Percentiles rank a stretch among this genome's conserved stretches.
Conservation (phyloP, 2,797 vertebrate genomes). For the Octomys mimax region DNA sequence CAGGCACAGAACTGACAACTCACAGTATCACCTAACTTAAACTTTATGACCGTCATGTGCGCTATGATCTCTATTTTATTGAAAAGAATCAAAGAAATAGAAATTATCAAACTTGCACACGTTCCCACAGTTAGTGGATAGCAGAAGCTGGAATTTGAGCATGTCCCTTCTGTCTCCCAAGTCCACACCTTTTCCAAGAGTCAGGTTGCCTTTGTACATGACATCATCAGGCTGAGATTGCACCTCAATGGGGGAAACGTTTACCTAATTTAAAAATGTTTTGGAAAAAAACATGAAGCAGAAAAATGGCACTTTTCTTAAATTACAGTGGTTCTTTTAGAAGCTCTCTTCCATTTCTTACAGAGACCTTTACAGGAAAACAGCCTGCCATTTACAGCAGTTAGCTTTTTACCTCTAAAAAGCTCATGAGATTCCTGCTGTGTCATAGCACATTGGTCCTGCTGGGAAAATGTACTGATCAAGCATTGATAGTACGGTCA, state of each 20-base stretch:
- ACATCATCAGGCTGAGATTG: background rate
- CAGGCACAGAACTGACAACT: slow-evolving; percentile 7
- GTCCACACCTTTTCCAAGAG: background rate
- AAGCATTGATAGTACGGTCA: slow-evolving; percentile 56
- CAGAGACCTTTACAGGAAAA: slow-evolving; percentile 14
- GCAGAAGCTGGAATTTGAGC: slow-evolving; percentile 13
- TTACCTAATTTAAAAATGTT: slow-evolving; percentile 49
- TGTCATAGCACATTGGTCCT: slow-evolving; percentile 46
- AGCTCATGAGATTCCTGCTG: slow-evolving; percentile 49
- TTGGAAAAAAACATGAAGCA: background rate
- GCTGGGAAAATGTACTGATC: slow-evolving; percentile 72
- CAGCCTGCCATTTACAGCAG: slow-evolving; percentile 48
- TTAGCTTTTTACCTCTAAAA: slow-evolving; percentile 7
- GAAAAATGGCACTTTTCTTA: slow-evolving; percentile 41
- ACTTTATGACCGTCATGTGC: background rate
- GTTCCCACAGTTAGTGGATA: background rate
- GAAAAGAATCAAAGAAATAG: slow-evolving; percentile 34
- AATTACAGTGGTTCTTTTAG: slow-evolving; percentile 5
- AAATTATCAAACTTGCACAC: background rate
- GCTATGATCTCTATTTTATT: slow-evolving; percentile 35
- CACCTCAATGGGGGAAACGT: background rate
- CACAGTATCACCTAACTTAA: slow-evolving; percentile 35
- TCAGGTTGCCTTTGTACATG: slow-evolving; percentile 7
- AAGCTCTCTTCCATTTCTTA: background rate
- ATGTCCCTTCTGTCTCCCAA: slow-evolving; percentile 3